Evolutionary conservation across 35 echinoderm and acorn worm genomes (phyloP).

Genomic region (Acanthaster planci): DNA sequence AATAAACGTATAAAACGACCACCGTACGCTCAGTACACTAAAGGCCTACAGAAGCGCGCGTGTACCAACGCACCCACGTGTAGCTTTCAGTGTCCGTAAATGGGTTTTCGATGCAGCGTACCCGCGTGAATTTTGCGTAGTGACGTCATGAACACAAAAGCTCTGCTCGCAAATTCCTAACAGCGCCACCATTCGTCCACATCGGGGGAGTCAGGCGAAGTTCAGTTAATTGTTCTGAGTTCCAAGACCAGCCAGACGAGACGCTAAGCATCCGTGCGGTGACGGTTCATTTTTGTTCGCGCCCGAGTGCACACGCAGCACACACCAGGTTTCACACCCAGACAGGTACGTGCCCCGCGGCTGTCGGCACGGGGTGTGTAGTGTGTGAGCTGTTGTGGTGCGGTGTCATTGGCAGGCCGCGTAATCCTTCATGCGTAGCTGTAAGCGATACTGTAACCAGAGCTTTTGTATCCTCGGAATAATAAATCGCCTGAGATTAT

Average conservation of each 20-base stretch:
- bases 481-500: conserved; percentile 24
- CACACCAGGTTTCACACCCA: not conserved
- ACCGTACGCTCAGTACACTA: no score
- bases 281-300: not conserved
- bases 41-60: no score
- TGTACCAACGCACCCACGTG: no score
- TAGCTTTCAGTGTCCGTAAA: no score
- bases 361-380: not conserved
- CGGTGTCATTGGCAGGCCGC: not conserved
- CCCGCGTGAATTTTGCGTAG: no score
- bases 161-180: not conserved
- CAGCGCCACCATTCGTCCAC: conserved; percentile 1
- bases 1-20: no score
- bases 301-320: not conserved
- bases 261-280: not conserved
- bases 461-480: conserved; percentile 12
- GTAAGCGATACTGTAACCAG: conserved; percentile 25
- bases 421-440: conserved; percentile 26
- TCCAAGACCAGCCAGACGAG: not conserved
- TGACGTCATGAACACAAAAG: no score
- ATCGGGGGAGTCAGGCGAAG: no score
- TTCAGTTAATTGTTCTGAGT: no score
- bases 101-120: no score
- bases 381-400: not conserved
- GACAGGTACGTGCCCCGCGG: not conserved